phyloP scores from a whole-genome alignment of 2,113 vertebrate genomes.

The Platichthys flesus region DNA sequence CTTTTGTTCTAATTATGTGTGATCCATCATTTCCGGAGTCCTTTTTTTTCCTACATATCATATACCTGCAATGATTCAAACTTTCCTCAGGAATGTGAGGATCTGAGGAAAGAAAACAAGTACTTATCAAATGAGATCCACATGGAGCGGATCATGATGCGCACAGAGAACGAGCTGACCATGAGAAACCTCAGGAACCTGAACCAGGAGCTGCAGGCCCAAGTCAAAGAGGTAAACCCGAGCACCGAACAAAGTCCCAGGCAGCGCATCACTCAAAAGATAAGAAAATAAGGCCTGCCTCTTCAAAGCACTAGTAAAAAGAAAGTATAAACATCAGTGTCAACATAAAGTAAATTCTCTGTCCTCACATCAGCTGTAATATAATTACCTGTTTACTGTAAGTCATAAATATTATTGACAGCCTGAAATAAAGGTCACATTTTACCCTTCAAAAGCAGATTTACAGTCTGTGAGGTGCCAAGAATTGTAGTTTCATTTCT shows the following conservation, averaged over 20 bases:
- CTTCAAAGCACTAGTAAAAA: background rate
- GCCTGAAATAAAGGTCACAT: no score
- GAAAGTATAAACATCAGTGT: background rate
- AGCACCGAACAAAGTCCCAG: no score
- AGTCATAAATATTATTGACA: no score
- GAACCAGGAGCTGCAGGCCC: conserved; percentile 83
- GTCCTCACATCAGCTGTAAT: background rate
- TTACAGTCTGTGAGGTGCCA: background rate
- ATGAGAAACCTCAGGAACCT: conserved; percentile 84
- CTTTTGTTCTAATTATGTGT: background rate
- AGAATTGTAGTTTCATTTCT: no score
- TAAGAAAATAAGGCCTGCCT: background rate
- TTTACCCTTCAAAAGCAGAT: background rate
- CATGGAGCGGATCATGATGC: conserved; percentile 84
- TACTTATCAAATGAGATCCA: conserved; percentile 82
- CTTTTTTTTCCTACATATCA: background rate
- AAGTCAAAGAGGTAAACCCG: conserved; percentile 81
- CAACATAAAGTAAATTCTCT: background rate
- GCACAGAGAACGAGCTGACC: conserved; percentile 83
- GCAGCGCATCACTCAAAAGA: background rate
- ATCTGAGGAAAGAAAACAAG: conserved; percentile 85
- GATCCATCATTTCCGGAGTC: background rate
- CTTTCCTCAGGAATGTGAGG: conserved; percentile 83
- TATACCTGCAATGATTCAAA: background rate
- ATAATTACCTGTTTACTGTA: background rate